Evolutionary conservation across 1,140 invertebrate genomes (phyloP), one percentile per base, ranked within the genome.

Genomic region (Neelides sp.): DNA sequence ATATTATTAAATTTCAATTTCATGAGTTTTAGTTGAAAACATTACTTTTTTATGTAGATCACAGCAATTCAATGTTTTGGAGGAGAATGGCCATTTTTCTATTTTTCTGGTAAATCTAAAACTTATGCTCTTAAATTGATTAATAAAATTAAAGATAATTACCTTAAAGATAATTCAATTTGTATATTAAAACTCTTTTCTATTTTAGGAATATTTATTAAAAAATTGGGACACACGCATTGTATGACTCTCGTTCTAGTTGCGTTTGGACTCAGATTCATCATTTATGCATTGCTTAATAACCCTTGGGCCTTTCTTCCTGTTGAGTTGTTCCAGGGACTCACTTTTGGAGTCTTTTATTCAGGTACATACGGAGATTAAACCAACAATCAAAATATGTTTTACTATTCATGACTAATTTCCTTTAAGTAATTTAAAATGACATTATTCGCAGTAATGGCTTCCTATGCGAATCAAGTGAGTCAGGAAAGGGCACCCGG

Each of bases 21-120:
- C n/a, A n/a, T n/a, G n/a, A n/a, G n/a, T n/a, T n/a, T n/a, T n/a
- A n/a, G n/a, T n/a, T n/a, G n/a, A n/a, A n/a, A n/a, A n/a, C n/a
- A n/a, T n/a, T n/a, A n/a, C n/a, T n/a, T n/a, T n/a, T n/a, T n/a
- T n/a, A n/a, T n/a, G n/a, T n/a, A n/a, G 1, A 77, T 78, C 3
- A 78, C 82, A 62, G 78, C 78, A 3, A 75, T 90, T 40, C 83
- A 90, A 64, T 85, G 82, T 57, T 81, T 92, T 58, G 68, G 78
- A 20, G 90, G 90, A n/a, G 87, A 93, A 69, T 66, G 90, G 51
- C 86, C 86, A 1, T 87, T 91, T 59, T 85, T 92, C 69, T 89
- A 90, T 64, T 63, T 87, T 12, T 87, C 86, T 15, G 77, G 78
- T 72, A 64, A 62, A 63, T 62, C 17, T 40, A n/a, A 34, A 35